Evolutionary conservation across 1,140 invertebrate genomes (phyloP).

Genomic region (Orchestia grillus): DNA sequence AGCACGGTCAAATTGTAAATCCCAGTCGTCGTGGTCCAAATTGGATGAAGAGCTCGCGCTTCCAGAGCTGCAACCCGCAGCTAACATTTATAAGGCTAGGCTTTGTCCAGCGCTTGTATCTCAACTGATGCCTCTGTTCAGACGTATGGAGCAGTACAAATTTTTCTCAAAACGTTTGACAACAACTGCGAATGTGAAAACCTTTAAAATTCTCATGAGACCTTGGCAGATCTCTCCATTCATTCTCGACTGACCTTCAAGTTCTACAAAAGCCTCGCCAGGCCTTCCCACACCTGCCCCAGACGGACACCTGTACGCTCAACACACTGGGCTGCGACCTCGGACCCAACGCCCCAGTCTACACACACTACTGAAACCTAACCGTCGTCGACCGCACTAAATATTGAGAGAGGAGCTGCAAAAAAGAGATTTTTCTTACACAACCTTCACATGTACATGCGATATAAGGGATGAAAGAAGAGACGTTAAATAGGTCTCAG

Average conservation of each 20-base stretch:
- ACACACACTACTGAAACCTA: background rate
- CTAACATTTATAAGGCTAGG: no score
- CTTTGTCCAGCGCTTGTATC: no score
- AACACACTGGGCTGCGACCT: background rate
- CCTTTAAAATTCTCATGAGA: background rate
- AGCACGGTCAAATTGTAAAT: no score
- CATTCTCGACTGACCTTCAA: background rate
- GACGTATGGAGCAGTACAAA: background rate
- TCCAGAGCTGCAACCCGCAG: no score
- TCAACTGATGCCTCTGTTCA: background rate
- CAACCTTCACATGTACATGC: slow-evolving; percentile 41
- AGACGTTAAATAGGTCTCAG: background rate
- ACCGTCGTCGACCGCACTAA: background rate
- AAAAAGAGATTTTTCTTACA: slow-evolving; percentile 33
- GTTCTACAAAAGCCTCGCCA: background rate
- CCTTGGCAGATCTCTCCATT: background rate
- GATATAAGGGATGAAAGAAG: slow-evolving; percentile 13
- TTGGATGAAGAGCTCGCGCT: no score
- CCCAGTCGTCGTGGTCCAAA: no score
- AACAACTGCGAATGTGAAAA: background rate
- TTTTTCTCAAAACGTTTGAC: background rate
- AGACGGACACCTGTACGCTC: background rate
- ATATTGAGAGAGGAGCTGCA: slow-evolving; percentile 17
- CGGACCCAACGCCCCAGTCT: background rate
- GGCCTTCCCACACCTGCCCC: background rate